Evolutionary conservation across 2,888 invertebrate species (phyloP).

Genomic region (Antheraea assamensis): DNA sequence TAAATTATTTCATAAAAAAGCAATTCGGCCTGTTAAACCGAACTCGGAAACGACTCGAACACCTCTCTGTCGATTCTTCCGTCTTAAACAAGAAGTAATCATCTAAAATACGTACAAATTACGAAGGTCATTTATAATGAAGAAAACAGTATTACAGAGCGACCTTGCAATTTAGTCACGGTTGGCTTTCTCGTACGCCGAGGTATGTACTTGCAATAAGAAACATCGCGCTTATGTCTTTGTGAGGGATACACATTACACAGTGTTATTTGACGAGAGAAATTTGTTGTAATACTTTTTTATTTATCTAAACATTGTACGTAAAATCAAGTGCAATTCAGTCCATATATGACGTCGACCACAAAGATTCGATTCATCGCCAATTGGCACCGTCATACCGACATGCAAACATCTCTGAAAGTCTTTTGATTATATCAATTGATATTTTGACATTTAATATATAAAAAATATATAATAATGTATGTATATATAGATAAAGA

Average conservation of each 20-base stretch:
- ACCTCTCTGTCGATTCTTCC: not conserved
- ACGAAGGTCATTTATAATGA: slow-evolving; percentile 11
- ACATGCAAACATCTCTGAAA: no score
- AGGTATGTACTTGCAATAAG: slow-evolving; percentile 29
- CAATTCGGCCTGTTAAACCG: not conserved
- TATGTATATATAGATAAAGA: no score
- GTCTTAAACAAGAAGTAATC: slow-evolving; percentile 1
- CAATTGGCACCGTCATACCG: no score
- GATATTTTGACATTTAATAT: no score
- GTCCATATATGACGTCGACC: no score
- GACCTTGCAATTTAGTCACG: slow-evolving; percentile 26
- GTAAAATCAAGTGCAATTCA: no score
- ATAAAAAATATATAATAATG: no score
- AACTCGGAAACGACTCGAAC: not conserved
- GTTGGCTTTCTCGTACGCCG: slow-evolving; percentile 35
- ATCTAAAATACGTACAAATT: slow-evolving; percentile 9
- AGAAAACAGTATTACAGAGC: slow-evolving; percentile 14
- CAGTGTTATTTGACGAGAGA: not conserved
- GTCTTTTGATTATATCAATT: no score
- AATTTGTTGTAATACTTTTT: not conserved
- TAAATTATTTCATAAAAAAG: not conserved
- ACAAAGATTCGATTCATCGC: no score
- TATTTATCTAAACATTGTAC: not conserved
- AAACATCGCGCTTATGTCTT: not conserved
- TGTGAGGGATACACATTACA: not conserved